phyloP scores from a whole-genome alignment of 2,797 vertebrate species.

The Gymnopithys bicolor region DNA sequence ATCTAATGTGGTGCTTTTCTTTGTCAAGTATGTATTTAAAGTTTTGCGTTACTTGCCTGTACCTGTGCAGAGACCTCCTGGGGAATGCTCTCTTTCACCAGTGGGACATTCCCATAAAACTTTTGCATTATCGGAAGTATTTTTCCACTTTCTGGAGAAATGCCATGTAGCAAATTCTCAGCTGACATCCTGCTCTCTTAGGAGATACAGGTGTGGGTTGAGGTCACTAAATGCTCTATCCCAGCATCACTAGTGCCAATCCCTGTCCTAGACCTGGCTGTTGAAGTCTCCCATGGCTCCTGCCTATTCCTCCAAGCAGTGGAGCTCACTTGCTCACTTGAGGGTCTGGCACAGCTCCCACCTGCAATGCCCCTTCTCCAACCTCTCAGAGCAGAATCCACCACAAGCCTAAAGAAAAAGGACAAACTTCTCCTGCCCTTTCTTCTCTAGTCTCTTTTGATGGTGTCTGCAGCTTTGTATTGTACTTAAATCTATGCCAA shows the following conservation, averaged over 20 bases:
- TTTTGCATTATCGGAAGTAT: not conserved
- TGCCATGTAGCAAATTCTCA: not conserved
- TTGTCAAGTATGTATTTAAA: not conserved
- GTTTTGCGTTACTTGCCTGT: not conserved
- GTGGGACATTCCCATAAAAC: not conserved
- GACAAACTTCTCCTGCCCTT: not conserved
- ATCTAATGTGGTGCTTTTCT: not conserved
- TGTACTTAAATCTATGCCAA: conserved; percentile 27
- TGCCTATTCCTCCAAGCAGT: not conserved
- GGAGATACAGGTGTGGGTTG: not conserved
- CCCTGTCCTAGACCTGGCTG: not conserved
- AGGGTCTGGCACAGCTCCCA: not conserved
- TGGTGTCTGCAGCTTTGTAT: not conserved
- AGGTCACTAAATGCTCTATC: not conserved
- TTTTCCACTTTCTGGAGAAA: not conserved
- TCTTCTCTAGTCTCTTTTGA: not conserved
- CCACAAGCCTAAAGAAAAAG: not conserved
- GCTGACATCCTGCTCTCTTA: not conserved
- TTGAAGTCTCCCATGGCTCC: not conserved
- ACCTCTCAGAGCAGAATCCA: not conserved
- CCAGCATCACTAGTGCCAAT: not conserved
- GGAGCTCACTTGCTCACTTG: not conserved
- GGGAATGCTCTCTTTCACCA: not conserved
- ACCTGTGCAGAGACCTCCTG: not conserved
- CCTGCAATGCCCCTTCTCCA: not conserved